Evolutionary conservation across 1,140 invertebrate genomes (phyloP).

Genomic region (Tyrophagus putrescentiae): DNA sequence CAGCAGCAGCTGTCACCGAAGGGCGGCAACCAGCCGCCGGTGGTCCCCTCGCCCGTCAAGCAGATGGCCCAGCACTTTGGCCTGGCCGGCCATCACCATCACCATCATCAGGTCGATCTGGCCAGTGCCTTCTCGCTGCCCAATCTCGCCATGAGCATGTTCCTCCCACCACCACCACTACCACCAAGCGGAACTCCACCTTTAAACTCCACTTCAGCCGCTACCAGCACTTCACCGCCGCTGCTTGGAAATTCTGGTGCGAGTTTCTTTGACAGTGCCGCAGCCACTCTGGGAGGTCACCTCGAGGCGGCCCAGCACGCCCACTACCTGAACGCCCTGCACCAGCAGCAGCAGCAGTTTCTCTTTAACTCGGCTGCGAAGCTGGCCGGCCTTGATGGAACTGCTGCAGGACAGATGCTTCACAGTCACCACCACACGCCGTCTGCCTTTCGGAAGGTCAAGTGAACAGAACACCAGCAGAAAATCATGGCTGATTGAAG

Average conservation of each 20-base stretch:
- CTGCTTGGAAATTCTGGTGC: too few species aligned
- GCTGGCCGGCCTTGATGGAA: too few species aligned
- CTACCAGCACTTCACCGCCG: too few species aligned
- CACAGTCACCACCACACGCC: not conserved
- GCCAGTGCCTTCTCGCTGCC: not conserved
- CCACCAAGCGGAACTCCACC: not conserved
- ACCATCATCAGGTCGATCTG: too few species aligned
- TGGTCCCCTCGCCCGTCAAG: slow-evolving; percentile 4
- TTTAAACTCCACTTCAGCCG: not conserved
- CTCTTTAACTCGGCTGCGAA: not conserved
- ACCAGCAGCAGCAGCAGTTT: slow-evolving; percentile 7
- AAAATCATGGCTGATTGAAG: too few species aligned
- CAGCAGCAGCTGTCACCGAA: not conserved
- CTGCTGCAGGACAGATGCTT: too few species aligned
- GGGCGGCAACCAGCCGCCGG: not conserved
- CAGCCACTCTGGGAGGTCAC: not conserved
- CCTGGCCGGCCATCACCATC: too few species aligned
- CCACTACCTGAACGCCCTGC: slow-evolving; percentile 2
- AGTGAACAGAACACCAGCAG: too few species aligned
- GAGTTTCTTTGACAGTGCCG: not conserved
- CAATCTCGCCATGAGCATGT: not conserved
- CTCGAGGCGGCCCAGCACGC: not conserved
- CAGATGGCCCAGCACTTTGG: slow-evolving; percentile 10
- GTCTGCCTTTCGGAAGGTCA: slow-evolving; percentile 4
- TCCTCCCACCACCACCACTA: not conserved